Evolutionary conservation across 2,797 vertebrate species (phyloP).

Genomic region (Bovichtus variegatus): DNA sequence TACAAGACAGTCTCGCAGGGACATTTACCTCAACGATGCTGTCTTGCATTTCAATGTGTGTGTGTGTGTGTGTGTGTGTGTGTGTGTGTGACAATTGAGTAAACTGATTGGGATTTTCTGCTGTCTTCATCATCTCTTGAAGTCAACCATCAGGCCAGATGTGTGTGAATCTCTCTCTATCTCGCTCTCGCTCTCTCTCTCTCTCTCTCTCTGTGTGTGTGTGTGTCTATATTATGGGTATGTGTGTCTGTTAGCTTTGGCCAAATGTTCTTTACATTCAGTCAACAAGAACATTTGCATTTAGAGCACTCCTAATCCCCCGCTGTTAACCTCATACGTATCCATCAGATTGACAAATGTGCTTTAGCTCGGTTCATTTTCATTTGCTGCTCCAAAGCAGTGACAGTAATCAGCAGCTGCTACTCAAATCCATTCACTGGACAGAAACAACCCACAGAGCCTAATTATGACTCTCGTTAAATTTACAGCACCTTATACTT

Average conservation of each 20-base stretch:
- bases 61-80: conserved; percentile 9
- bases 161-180: conserved; percentile 49
- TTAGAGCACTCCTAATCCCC: conserved; percentile 44
- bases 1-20: conserved; percentile 20
- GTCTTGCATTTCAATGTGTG: conserved; percentile 41
- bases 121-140: conserved; percentile 56
- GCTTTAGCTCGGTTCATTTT: conserved; percentile 32
- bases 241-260: conserved; percentile 1
- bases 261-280: conserved; percentile 35
- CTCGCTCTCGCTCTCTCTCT: too few species aligned
- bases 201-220: conserved; percentile 1
- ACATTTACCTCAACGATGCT: conserved; percentile 31
- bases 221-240: conserved; percentile 1
- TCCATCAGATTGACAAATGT: conserved; percentile 38
- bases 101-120: conserved; percentile 52
- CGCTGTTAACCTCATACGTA: conserved; percentile 41
- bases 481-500: conserved; percentile 45
- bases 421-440: conserved; percentile 45
- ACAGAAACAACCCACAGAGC: conserved; percentile 47
- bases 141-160: conserved; percentile 54
- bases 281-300: conserved; percentile 66
- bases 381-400: conserved; percentile 20
- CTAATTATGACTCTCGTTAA: conserved; percentile 52
- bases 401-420: conserved; percentile 35
- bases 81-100: conserved; percentile 26